Evolutionary conservation across 2,888 invertebrate genomes (phyloP).

Genomic region (Drosophila recens): DNA sequence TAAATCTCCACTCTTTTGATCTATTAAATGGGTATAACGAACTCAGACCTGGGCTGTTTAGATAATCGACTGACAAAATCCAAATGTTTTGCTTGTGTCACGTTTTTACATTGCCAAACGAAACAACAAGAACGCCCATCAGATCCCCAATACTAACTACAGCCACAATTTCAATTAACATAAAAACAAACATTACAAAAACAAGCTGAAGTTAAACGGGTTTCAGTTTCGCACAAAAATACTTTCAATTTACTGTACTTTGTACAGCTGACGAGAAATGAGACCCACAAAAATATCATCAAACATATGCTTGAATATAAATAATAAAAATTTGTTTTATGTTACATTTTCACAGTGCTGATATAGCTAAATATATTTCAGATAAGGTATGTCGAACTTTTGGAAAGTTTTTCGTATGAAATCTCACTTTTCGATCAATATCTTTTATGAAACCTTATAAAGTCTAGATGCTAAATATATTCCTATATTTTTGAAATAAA

Average conservation of each 20-base stretch:
- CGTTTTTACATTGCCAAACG: constrained; percentile 3
- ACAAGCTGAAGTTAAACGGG: constrained; percentile 29
- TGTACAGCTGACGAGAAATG: constrained; percentile 22
- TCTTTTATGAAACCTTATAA: no score
- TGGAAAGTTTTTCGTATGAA: no score
- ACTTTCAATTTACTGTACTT: constrained; percentile 30
- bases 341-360: no score
- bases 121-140: neutral
- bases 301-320: neutral
- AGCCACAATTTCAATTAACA: constrained; percentile 10
- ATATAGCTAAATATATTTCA: no score
- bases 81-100: constrained; percentile 5
- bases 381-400: no score
- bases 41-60: constrained; percentile 21
- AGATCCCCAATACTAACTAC: neutral
- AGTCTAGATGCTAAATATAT: no score
- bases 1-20: constrained; percentile 2
- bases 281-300: constrained; percentile 13
- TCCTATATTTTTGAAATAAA: no score
- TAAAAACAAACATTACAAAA: constrained; percentile 20
- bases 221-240: constrained; percentile 27
- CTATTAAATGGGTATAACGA: constrained; percentile 20
- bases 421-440: no score
- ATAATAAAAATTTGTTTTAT: no score
- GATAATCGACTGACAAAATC: constrained; percentile 19